A percentile compares a stretch with the other conserved stretches of the same genome.
These are phyloP conservation scores for Oostethus manadensis DNA, from an alignment of 2,113 vertebrate genomes.

Conservation along the genomic window DNA sequence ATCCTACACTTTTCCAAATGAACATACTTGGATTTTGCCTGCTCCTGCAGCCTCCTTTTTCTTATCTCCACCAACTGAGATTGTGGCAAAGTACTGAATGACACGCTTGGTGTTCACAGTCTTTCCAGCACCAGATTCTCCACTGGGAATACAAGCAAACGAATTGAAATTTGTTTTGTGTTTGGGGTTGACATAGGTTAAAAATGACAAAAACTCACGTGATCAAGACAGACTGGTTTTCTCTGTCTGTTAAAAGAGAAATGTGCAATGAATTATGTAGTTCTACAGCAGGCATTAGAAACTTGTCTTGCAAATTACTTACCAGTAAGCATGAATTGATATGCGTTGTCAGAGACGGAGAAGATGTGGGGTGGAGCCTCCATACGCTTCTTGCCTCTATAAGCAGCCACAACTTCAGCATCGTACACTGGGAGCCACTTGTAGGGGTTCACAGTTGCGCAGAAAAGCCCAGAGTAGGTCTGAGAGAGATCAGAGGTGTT, in stretches of 20 bases:
- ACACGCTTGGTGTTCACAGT: constrained; percentile 66
- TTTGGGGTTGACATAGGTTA: not conserved
- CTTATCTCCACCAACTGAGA: constrained; percentile 45
- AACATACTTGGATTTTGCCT: constrained; percentile 18
- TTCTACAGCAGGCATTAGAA: not conserved
- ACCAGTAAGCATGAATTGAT: constrained; percentile 56
- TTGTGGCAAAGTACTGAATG: constrained; percentile 64
- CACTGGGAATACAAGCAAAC: constrained; percentile 37
- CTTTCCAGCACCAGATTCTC: constrained; percentile 65
- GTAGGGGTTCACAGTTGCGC: constrained; percentile 61
- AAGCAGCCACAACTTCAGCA: constrained; percentile 44
- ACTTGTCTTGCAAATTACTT: constrained; percentile 8
- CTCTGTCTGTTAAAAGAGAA: constrained; percentile 47
- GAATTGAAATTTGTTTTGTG: constrained; percentile 5
- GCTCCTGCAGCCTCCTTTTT: constrained; percentile 23
- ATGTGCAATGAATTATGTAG: not conserved
- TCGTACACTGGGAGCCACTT: constrained; percentile 65
- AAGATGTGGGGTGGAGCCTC: constrained; percentile 66
- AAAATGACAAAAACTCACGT: constrained; percentile 41
- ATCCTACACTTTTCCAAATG: not conserved
- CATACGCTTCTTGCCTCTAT: constrained; percentile 66
- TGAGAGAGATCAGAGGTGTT: constrained; percentile 17
- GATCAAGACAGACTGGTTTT: constrained; percentile 64
- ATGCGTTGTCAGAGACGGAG: constrained; percentile 64
- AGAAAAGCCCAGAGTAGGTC: constrained; percentile 65